A percentile compares a stretch with the other conserved stretches of the same genome.
Conservation (phyloP, 2,797 vertebrate species). For the Hemitrygon akajei region DNA sequence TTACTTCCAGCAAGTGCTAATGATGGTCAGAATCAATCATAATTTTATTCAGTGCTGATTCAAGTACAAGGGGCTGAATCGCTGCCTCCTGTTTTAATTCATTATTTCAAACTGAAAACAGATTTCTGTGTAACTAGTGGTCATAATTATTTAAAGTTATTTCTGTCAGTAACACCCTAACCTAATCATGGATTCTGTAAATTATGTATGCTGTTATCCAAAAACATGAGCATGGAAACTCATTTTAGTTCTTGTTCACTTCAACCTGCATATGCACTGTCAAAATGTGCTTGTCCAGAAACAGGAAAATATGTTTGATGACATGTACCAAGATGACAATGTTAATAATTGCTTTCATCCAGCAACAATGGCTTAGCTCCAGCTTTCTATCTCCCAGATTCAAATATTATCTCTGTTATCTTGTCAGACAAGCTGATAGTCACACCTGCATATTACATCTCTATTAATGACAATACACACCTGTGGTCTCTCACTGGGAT, state of each 20-base stretch:
- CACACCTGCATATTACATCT: not conserved
- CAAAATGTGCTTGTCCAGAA: not conserved
- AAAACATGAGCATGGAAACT: not conserved
- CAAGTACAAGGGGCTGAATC: too few species aligned
- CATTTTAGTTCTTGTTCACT: not conserved
- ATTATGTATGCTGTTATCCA: not conserved
- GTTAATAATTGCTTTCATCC: conserved; percentile 27
- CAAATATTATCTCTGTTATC: not conserved
- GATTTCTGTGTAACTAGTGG: not conserved
- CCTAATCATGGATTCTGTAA: not conserved
- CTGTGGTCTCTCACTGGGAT: not conserved
- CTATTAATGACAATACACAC: not conserved
- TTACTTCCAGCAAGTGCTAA: too few species aligned
- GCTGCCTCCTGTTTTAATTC: too few species aligned
- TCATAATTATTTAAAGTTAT: not conserved
- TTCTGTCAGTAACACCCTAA: not conserved
- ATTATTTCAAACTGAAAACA: not conserved
- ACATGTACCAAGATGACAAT: not conserved
- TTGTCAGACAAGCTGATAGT: not conserved
- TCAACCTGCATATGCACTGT: not conserved
- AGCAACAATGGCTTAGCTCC: not conserved
- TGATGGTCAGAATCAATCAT: too few species aligned
- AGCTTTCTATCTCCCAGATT: not conserved
- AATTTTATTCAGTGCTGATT: too few species aligned
- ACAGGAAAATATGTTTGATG: not conserved